Base-by-base conservation (phyloP, 2,113 vertebrate species). In the Labeo rohita region DNA sequence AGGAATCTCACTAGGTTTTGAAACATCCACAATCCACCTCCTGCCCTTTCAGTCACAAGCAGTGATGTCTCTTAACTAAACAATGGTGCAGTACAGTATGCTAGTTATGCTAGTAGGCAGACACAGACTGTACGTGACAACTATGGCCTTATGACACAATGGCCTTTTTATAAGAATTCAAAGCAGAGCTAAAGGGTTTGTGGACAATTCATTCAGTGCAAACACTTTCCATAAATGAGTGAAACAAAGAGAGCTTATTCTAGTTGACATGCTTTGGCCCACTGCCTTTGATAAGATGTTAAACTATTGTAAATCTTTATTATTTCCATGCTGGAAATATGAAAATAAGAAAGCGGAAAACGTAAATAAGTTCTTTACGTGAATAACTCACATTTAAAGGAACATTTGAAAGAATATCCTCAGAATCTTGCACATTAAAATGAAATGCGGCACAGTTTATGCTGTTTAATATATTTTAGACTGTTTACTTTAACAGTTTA, bases 191-290 rank as follows among this genome's bases (percentile, higher is more conserved):
- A 21, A 45, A 23, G 8, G n/a, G 11, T 36, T 59, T 56, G 36
- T 78, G 28, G 28, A 78, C 61, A 70, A 85, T 47, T 43, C 0
- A 61, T 85, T 85, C 18, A 52, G 45, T 39, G 16, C 34, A 45
- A 65, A 28, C 4, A 6, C 16, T 85, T 50, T 63, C 43, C 45
- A 65, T 65, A 39, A 56, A 82, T 11, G 84, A 85, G 6, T 50
- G 15, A 84, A 61, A 84, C 81, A 84, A 84, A 34, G 12, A 43
- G 49, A 61, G 28, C n/a, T 75, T 80, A 66, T 87, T 85, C 66
- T 11, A 18, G 8, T 49, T 13, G 4, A 70, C 23, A 87, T 75
- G 45, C 72, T 15, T 49, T 84, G 72, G 82, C 81, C 52, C 65
- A 47, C 50, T 79, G 74, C 59, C 8, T 47, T 9, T 4, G 18